Conservation (phyloP, 2,888 invertebrate genomes). For the Caenorhabditis japonica region DNA sequence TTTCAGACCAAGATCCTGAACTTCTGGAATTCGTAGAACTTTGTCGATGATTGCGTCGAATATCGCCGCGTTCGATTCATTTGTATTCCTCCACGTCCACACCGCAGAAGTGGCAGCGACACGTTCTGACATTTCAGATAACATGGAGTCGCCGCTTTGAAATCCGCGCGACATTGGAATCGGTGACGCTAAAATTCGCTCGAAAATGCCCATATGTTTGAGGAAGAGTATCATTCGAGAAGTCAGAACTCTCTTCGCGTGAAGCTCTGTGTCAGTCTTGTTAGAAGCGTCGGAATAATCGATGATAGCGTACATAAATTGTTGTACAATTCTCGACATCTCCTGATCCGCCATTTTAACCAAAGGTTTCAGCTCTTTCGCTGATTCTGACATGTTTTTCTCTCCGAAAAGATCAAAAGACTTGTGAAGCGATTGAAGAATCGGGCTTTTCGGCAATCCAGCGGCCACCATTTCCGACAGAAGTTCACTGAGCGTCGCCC, state of each 20-base stretch:
- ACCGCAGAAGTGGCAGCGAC: constrained; percentile 31
- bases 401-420: constrained; percentile 46
- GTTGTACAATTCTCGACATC: constrained; percentile 11
- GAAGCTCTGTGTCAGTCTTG: constrained; percentile 47
- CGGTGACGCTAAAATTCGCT: constrained; percentile 1
- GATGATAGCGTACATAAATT: constrained; percentile 47
- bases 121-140: constrained; percentile 40
- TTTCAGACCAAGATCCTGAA: constrained; percentile 34
- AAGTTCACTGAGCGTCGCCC: constrained; percentile 37
- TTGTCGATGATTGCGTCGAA: constrained; percentile 36
- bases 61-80: constrained; percentile 23
- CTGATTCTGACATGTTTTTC: constrained; percentile 38
- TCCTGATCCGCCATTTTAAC: constrained; percentile 22
- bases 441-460: constrained; percentile 30
- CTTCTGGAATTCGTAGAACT: constrained; percentile 24
- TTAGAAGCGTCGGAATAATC: constrained; percentile 48
- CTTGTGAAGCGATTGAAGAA: constrained; percentile 12
- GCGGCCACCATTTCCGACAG: constrained; percentile 50
- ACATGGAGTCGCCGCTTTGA: constrained; percentile 10
- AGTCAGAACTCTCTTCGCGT: constrained; percentile 42
- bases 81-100: constrained; percentile 30
- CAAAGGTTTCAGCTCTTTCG: constrained; percentile 14
- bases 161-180: background rate
- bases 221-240: constrained; percentile 39
- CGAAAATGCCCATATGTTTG: constrained; percentile 46